These are phyloP conservation scores for Neoitamus cyanurus DNA, from an alignment of 2,888 invertebrate species.

Conservation along the genomic window DNA sequence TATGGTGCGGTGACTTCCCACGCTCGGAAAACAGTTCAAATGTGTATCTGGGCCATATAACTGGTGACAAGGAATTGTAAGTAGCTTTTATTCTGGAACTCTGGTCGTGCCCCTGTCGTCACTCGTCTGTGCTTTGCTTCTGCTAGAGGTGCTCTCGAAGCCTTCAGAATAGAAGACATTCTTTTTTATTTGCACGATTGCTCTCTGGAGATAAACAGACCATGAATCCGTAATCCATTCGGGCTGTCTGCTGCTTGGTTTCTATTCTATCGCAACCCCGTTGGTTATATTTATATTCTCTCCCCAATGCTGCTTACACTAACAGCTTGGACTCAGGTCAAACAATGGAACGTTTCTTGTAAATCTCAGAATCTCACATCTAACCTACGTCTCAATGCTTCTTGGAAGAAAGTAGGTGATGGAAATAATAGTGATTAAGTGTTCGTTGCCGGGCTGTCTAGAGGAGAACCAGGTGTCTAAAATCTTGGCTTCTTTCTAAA, in stretches of 20 bases:
- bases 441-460: neutral
- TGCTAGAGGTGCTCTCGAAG: neutral
- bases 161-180: neutral
- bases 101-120: neutral
- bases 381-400: neutral
- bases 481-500: neutral
- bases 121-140: neutral
- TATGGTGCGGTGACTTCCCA: neutral
- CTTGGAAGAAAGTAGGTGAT: neutral
- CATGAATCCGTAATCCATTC: neutral
- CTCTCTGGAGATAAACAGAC: neutral
- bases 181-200: neutral
- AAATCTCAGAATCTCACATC: neutral
- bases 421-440: neutral
- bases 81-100: neutral
- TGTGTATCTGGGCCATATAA: slow-evolving; percentile 35
- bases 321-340: neutral
- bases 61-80: slow-evolving; percentile 23
- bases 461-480: neutral
- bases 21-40: neutral
- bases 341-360: neutral
- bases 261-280: neutral
- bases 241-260: neutral
- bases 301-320: neutral
- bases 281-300: neutral